Evolutionary conservation across 2,113 vertebrate species (phyloP), one percentile per base, ranked within the genome.

Genomic region (Chaetodon trifascialis): DNA sequence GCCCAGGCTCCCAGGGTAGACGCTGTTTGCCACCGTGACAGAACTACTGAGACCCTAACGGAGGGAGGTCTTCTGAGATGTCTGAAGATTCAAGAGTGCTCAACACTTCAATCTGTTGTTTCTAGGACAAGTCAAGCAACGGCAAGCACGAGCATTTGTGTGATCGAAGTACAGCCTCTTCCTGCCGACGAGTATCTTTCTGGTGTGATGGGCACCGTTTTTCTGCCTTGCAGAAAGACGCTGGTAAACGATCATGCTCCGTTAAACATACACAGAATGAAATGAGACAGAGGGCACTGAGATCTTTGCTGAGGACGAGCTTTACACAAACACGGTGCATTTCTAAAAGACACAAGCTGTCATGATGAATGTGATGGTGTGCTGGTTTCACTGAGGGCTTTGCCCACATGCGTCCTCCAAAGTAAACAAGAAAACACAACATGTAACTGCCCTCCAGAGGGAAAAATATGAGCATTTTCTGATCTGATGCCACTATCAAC

Each of bases 261-360:
- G 77, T 90, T 94, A 91, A 92, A 88, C 90, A 88, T 42, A 76
- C 91, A 88, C 76, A 69, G 84, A 71, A 40, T 69, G 66, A 60
- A 83, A 89, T 65, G 77, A 82, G 76, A 78, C 73, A 38, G 56
- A 84, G 83, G 82, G 38, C 75, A 58, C 46, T 30, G 75, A 78
- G 51, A 67, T 86, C 54, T 84, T 73, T 55, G 82, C 69, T 1
- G 8, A 73, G 72, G 62, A 38, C 5, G 17, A 44, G 79, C 38
- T 34, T 66, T 69, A 83, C 68, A 88, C 73, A 79, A 76, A 82
- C 81, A 76, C 42, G 52, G 55, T 12, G 25, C 55, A 34, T 64
- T 73, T 73, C 40, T 63, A 25, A 71, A 73, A 79, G 70, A 74
- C 55, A 40, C 17, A 58, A 68, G 82, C 72, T 1, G 84, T 88